phyloP scores from a whole-genome alignment of 2,888 invertebrate genomes.

The Dexiosoma caninum region DNA sequence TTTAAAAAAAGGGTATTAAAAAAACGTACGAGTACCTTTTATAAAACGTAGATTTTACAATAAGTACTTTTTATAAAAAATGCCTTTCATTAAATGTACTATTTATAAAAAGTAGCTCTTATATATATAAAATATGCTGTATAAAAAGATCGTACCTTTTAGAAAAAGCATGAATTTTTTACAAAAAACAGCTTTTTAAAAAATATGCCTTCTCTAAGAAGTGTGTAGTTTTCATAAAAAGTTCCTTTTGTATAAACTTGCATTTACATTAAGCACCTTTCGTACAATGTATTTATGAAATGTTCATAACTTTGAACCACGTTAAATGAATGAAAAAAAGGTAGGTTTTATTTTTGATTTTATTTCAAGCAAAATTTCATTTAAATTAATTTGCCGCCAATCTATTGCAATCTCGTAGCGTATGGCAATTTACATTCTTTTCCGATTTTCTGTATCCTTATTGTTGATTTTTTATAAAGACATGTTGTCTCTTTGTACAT shows the following conservation, averaged over 20 bases:
- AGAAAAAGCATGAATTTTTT: neutral
- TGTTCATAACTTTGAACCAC: too few relatives aligned
- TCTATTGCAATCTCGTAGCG: neutral
- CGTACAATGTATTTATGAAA: neutral
- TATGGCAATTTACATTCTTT: neutral
- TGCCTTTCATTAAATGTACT: neutral
- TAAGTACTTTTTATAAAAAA: neutral
- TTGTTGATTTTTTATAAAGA: slow-evolving; percentile 2
- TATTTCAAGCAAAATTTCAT: too few relatives aligned
- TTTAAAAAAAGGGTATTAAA: too few relatives aligned
- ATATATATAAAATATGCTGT: neutral
- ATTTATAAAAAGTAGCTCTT: neutral
- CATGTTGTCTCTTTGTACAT: neutral
- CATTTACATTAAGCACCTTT: neutral
- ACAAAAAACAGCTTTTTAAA: neutral
- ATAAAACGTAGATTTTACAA: neutral
- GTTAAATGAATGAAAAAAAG: too few relatives aligned
- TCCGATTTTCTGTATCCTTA: neutral
- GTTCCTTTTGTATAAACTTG: neutral
- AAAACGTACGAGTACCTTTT: neutral
- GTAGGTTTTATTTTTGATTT: too few relatives aligned
- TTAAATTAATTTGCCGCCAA: neutral
- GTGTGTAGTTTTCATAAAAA: neutral
- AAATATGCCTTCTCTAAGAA: neutral
- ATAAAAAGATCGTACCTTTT: neutral